A percentile compares a stretch with the other conserved stretches of the same genome.
phyloP scores from a whole-genome alignment of 2,797 vertebrate species.

The Taeniopygia guttata region DNA sequence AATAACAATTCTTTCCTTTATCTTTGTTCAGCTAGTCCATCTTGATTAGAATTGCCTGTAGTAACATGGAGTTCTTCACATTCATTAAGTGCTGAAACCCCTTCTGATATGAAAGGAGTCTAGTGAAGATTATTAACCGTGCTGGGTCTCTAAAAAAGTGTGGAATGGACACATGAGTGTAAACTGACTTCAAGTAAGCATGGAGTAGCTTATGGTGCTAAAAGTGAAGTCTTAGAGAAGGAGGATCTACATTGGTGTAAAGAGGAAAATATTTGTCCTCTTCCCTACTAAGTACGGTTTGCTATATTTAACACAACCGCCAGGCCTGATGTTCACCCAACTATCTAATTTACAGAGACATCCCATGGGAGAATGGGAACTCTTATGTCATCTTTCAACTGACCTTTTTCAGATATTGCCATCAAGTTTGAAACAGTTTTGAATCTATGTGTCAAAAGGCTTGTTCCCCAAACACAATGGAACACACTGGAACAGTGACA shows the following conservation, averaged over 20 bases:
- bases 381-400: neutral
- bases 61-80: neutral
- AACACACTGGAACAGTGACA: neutral
- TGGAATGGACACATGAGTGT: neutral
- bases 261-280: neutral
- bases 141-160: neutral
- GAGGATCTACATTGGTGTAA: neutral
- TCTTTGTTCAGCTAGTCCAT: neutral
- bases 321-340: neutral
- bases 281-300: neutral
- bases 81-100: neutral
- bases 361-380: neutral
- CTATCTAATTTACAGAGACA: accelerated
- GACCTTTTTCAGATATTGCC: neutral
- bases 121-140: neutral
- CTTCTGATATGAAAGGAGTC: neutral
- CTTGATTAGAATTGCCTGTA: neutral
- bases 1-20: neutral
- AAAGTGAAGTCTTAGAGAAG: neutral
- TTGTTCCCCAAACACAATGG: accelerated
- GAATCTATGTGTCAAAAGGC: neutral
- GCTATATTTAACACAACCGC: neutral
- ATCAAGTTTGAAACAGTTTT: neutral
- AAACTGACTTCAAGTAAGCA: neutral
- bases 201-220: neutral